Evolutionary conservation across 2,113 vertebrate genomes (phyloP).

Genomic region (Garra rufa): DNA sequence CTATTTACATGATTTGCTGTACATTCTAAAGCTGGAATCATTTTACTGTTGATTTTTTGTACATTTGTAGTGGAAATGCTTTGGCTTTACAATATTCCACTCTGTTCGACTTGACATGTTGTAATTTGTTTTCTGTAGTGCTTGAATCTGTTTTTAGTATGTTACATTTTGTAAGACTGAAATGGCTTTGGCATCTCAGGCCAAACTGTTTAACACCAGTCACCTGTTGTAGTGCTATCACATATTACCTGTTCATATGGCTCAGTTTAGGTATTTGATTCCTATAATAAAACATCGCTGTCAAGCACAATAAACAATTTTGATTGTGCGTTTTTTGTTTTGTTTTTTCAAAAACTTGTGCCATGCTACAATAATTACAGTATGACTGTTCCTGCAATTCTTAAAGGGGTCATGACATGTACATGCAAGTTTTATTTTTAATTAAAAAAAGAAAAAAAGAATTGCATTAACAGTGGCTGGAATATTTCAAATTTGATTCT

Average conservation of each 20-base stretch:
- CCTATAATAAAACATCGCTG: slow-evolving; percentile 17
- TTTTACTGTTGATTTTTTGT: slow-evolving; percentile 40
- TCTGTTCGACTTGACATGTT: not conserved
- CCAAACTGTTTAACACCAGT: slow-evolving; percentile 15
- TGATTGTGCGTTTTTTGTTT: not conserved
- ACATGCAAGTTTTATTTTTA: no score
- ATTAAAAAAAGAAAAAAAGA: no score
- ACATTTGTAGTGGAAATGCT: slow-evolving; percentile 8
- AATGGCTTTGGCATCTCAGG: slow-evolving; percentile 29
- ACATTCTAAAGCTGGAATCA: not conserved
- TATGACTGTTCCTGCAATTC: no score
- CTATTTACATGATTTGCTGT: not conserved
- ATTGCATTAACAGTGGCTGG: no score
- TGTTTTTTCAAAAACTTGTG: no score
- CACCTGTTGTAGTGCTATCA: not conserved
- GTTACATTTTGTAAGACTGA: not conserved
- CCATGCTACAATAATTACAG: no score
- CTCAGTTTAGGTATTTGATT: slow-evolving; percentile 36
- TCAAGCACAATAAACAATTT: slow-evolving; percentile 17
- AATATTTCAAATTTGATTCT: no score
- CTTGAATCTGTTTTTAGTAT: not conserved
- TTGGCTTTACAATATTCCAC: not conserved
- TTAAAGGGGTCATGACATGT: no score
- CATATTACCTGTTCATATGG: slow-evolving; percentile 23
- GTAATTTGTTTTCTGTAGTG: slow-evolving; percentile 38